phyloP scores from a whole-genome alignment of 2,113 vertebrate genomes.

The Poeciliopsis turrubarensis region DNA sequence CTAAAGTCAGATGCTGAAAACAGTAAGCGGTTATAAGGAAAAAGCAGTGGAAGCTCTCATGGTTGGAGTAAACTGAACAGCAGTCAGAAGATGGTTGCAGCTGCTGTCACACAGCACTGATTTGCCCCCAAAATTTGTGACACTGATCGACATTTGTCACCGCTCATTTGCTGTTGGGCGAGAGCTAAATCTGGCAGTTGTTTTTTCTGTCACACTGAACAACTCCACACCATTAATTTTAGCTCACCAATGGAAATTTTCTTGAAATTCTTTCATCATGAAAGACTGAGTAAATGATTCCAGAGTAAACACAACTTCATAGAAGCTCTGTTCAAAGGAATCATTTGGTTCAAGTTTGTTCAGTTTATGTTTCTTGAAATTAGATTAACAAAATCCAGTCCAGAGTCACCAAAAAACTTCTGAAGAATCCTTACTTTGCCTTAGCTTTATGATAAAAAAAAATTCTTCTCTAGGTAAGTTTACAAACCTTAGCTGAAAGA shows the following conservation, averaged over 20 bases:
- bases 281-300: background rate
- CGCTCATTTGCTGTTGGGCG: background rate
- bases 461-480: too few species aligned
- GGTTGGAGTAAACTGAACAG: background rate
- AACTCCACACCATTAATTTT: too few species aligned
- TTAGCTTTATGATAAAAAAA: too few species aligned
- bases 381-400: background rate
- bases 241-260: too few species aligned
- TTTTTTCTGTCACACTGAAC: too few species aligned
- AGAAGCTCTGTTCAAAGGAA: background rate
- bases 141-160: background rate
- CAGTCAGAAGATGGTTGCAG: background rate
- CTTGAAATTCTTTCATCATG: too few species aligned
- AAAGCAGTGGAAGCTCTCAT: background rate
- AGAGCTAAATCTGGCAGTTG: background rate
- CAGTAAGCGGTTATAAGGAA: background rate
- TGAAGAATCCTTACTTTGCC: background rate
- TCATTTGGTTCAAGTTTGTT: background rate
- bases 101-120: background rate
- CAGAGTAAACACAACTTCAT: background rate
- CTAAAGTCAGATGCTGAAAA: background rate
- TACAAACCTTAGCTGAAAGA: too few species aligned
- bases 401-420: background rate
- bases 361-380: background rate
- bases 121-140: background rate